Evolutionary conservation across 64 coral and sea anemone genomes (phyloP).

Genomic region (Dendrophyllia cribrosa): DNA sequence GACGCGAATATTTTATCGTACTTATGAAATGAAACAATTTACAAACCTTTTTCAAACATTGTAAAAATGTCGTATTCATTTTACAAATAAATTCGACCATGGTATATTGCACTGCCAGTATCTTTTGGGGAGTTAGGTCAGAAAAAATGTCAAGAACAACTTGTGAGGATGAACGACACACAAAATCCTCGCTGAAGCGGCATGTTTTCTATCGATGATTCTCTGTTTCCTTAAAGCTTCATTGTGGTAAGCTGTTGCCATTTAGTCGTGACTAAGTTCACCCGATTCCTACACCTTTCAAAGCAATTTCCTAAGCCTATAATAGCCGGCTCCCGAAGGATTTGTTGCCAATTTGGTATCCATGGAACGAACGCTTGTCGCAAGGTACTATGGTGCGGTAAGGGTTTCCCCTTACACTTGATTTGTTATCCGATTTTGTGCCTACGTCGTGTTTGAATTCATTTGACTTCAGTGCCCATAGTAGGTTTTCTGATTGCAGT

Average conservation of each 20-base stretch:
- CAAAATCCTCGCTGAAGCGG: conserved; percentile 60
- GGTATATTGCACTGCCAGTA: too few species aligned
- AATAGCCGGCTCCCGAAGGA: not conserved
- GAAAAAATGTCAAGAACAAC: too few species aligned
- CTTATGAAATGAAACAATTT: too few species aligned
- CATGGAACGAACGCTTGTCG: not conserved
- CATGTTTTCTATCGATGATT: conserved; percentile 75
- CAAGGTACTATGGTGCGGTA: conserved; percentile 15
- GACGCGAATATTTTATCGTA: too few species aligned
- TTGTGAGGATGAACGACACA: too few species aligned
- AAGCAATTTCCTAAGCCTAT: not conserved
- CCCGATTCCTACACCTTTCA: not conserved
- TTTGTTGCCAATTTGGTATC: conserved; percentile 37
- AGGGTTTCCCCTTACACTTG: conserved; percentile 36
- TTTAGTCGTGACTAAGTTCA: not conserved
- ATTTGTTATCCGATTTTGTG: not conserved
- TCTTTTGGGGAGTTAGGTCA: too few species aligned
- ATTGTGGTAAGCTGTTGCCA: conserved; percentile 86
- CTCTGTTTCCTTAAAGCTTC: conserved; percentile 85
- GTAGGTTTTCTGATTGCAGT: too few species aligned
- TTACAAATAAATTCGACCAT: too few species aligned
- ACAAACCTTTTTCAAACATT: too few species aligned
- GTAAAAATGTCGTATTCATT: too few species aligned
- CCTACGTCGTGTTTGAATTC: too few species aligned
- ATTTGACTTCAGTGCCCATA: too few species aligned